Evolutionary conservation across 2,797 vertebrate species (phyloP), one percentile per base, ranked within the genome.

Genomic region (Coendou prehensilis): DNA sequence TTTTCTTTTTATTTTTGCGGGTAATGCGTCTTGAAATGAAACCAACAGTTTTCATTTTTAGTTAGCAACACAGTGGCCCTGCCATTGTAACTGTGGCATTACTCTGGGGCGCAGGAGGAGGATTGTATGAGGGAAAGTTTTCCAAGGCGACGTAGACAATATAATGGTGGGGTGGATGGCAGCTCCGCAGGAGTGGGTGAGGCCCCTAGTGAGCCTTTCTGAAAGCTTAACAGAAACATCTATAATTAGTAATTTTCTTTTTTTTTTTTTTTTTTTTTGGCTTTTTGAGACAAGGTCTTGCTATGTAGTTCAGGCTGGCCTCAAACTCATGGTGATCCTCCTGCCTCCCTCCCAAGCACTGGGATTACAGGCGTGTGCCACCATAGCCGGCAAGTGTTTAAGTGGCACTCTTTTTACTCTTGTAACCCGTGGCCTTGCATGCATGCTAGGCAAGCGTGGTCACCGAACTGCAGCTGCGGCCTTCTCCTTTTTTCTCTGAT

Each of bases 221-320:
- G 73, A 89, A 79, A 82, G 83, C 75, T 18, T 37, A 17, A 37
- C 23, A 59, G 18, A 84, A 90, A 85, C 41, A n/a, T 50, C 67
- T 89, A 28, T 86, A 86, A 94, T 92, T 92, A 92, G 57, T 17
- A 28, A 57, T 88, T 75, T 78, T 75, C 10, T 26, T 26, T 75
- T 76, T 15, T 30, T 7, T 33, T 7, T 52, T 17, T 50, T 52
- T 30, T 26, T 73, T 41, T 45, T 26, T 52, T 75, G n/a, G 69
- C 37, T 75, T 33, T 54, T 33, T 33, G 9, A 75, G 23, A 75
- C 9, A 47, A 71, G 37, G 71, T 75, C 71, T 75, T 75, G 76
- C 30, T 79, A 75, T 50, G 28, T 4, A 50, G 47, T 9, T 52
- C 75, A 78, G 75, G 26, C 28, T 78, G 47, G 75, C 45, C 75